These are phyloP conservation scores for Eolophus roseicapilla DNA, from an alignment of 2,113 vertebrate species.

Conservation along the genomic window DNA sequence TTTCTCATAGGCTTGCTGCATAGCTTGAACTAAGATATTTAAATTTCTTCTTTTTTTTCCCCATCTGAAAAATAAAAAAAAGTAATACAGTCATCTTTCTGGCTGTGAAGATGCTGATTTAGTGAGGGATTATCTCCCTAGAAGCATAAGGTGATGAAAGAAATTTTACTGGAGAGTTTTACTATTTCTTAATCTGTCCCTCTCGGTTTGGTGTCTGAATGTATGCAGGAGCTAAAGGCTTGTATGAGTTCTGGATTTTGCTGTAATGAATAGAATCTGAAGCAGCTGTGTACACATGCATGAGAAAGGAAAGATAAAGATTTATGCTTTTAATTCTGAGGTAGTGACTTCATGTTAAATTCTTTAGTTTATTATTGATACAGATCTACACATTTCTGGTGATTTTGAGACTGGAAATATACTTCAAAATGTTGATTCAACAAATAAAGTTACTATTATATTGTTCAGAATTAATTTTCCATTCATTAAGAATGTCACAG, in stretches of 20 bases:
- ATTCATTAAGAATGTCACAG: slow-evolving; percentile 13
- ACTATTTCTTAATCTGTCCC: neutral
- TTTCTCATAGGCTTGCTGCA: neutral
- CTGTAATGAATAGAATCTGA: neutral
- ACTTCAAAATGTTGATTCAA: neutral
- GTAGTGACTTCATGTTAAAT: neutral
- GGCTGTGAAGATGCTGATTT: neutral
- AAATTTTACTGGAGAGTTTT: neutral
- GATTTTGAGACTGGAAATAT: neutral
- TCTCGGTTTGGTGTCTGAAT: neutral
- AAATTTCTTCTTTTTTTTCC: neutral
- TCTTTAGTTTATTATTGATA: neutral
- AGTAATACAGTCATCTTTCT: neutral
- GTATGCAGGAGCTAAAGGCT: neutral
- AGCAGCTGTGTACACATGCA: neutral
- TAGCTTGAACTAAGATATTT: neutral
- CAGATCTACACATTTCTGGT: neutral
- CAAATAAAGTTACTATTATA: neutral
- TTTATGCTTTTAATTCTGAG: slow-evolving; percentile 38
- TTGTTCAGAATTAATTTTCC: neutral
- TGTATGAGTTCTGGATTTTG: neutral
- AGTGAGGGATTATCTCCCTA: neutral
- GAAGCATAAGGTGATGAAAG: neutral
- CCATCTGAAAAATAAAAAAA: neutral
- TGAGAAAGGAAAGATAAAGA: neutral